Percentiles rank a stretch among this genome's conserved stretches.
Evolutionary conservation across 2,113 vertebrate species (phyloP).

Genomic region (Formicarius rufipectus): DNA sequence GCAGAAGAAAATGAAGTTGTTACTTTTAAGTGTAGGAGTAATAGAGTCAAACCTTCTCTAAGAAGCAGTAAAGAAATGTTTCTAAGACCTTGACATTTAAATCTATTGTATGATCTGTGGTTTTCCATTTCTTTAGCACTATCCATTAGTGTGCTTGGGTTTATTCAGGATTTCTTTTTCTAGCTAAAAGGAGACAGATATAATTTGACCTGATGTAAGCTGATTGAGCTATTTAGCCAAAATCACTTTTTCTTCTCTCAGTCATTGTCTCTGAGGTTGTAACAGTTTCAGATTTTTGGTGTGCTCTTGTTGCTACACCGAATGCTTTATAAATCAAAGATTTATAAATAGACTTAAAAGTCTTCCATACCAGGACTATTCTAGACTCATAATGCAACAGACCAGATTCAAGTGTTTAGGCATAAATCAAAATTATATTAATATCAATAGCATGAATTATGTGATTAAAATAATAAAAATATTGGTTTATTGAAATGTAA

Average conservation of each 20-base stretch:
- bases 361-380: not conserved
- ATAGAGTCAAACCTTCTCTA: not conserved
- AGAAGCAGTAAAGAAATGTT: constrained; percentile 5
- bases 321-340: not conserved
- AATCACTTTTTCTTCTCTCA: not conserved
- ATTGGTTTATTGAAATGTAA: not conserved
- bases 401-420: not conserved
- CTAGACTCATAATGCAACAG: not conserved
- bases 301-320: not conserved
- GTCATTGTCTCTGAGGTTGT: not conserved
- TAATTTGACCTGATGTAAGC: not conserved
- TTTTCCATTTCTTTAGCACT: not conserved
- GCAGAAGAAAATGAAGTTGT: not conserved
- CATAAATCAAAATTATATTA: not conserved
- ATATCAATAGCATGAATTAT: not conserved
- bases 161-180: not conserved
- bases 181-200: not conserved
- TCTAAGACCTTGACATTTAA: not conserved
- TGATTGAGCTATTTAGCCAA: not conserved
- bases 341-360: not conserved
- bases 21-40: not conserved
- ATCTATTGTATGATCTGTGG: not conserved
- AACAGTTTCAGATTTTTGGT: not conserved
- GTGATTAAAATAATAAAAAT: not conserved
- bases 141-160: not conserved